Evolutionary conservation across 2,113 vertebrate species (phyloP).

Genomic region (Zootoca vivipara): DNA sequence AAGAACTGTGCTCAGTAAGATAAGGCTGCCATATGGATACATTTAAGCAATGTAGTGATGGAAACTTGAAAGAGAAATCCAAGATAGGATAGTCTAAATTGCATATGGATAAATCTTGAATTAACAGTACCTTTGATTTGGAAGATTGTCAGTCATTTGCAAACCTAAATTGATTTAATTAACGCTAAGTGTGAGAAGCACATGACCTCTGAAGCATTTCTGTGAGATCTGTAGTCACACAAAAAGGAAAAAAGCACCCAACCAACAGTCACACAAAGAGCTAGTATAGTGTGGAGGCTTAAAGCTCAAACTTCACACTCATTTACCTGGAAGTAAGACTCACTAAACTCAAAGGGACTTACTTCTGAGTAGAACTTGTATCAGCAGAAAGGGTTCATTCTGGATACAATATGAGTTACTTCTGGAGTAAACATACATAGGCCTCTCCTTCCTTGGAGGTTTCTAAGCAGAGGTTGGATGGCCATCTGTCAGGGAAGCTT

Average conservation of each 20-base stretch:
- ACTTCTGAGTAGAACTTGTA: not conserved
- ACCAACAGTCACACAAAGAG: not conserved
- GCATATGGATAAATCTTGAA: conserved; percentile 14
- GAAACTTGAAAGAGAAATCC: conserved; percentile 9
- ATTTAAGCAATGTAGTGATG: conserved; percentile 19
- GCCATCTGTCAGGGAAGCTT: too few species aligned
- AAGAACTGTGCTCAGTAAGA: conserved; percentile 24
- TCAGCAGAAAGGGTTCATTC: not conserved
- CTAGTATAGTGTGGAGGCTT: too few species aligned
- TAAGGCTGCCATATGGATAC: conserved; percentile 22
- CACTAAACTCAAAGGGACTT: not conserved
- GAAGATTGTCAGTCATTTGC: conserved; percentile 9
- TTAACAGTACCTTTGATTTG: conserved; percentile 18
- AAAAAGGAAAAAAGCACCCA: not conserved
- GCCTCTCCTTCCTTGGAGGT: too few species aligned
- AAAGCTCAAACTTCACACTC: not conserved
- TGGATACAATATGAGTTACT: too few species aligned
- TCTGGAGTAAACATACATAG: too few species aligned
- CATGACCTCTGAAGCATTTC: not conserved
- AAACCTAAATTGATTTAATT: not conserved
- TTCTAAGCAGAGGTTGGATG: too few species aligned
- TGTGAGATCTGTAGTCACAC: not conserved
- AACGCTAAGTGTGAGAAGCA: not conserved
- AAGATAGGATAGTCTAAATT: conserved; percentile 3
- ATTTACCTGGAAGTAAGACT: not conserved